Percentiles rank a stretch among this genome's conserved stretches.
Conservation (phyloP, 37 sponge, comb jelly and placozoan species). For the Axinella damicornis region DNA sequence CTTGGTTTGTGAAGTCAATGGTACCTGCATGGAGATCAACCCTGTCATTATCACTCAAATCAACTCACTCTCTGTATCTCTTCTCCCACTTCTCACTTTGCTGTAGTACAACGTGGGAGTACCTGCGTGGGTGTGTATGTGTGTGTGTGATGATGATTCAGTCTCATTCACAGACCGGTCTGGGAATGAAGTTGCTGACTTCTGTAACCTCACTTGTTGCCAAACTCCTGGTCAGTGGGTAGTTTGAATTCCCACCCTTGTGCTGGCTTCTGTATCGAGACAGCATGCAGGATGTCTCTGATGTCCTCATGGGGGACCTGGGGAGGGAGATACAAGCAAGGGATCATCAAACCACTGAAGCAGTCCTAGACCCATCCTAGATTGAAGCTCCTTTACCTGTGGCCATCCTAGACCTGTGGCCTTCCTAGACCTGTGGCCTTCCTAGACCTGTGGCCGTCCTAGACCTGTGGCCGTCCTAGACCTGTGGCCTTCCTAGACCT, state of each 20-base stretch:
- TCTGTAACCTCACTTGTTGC: constrained; percentile 21
- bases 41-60: too few relatives aligned
- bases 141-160: background rate
- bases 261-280: constrained; percentile 31
- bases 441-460: too few relatives aligned
- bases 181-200: background rate
- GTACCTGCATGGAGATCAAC: too few relatives aligned
- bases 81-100: constrained; percentile 43
- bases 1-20: too few relatives aligned
- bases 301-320: constrained; percentile 60
- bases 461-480: too few relatives aligned
- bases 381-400: too few relatives aligned
- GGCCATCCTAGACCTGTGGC: too few relatives aligned
- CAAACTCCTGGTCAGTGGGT: constrained; percentile 53
- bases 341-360: too few relatives aligned
- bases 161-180: background rate
- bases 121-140: constrained; percentile 4
- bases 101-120: background rate
- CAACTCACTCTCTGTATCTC: constrained; percentile 51
- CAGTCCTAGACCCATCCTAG: too few relatives aligned
- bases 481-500: too few relatives aligned
- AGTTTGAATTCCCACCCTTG: constrained; percentile 71
- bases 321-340: too few relatives aligned
- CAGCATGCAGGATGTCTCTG: constrained; percentile 41
- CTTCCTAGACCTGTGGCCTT: too few relatives aligned